Conservation (phyloP, 2,797 vertebrate genomes). For the Fringilla coelebs region DNA sequence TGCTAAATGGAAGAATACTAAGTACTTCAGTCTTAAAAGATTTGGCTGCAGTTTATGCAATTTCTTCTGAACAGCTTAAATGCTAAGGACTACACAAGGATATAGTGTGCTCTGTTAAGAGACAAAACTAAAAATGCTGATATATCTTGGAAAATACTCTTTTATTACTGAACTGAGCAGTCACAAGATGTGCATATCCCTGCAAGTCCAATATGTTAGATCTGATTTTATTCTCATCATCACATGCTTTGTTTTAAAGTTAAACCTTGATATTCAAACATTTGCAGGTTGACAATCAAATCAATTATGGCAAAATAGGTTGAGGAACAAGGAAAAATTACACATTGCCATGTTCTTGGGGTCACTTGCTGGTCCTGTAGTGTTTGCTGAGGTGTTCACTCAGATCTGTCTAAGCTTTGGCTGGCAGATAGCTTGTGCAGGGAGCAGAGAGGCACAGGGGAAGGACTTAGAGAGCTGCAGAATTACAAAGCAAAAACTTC, state of each 20-base stretch:
- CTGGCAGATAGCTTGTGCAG: neutral
- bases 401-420: neutral
- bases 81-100: neutral
- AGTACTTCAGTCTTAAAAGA: constrained; percentile 7
- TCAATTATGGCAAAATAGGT: neutral
- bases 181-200: neutral
- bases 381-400: neutral
- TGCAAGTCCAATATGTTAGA: neutral
- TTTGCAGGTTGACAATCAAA: neutral
- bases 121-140: neutral
- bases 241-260: neutral
- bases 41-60: neutral
- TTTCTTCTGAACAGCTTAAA: neutral
- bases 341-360: neutral
- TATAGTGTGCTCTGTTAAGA: neutral
- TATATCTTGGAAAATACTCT: neutral
- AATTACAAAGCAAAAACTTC: neutral
- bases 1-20: constrained; percentile 38
- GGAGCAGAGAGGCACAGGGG: neutral
- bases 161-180: neutral
- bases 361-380: neutral
- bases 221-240: neutral
- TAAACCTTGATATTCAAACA: neutral
- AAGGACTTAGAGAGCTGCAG: neutral
- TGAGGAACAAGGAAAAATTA: neutral